A percentile compares a stretch with the other conserved stretches of the same genome.
phyloP scores from a whole-genome alignment of 2,797 vertebrate genomes.

The Pangasius larnaudii region DNA sequence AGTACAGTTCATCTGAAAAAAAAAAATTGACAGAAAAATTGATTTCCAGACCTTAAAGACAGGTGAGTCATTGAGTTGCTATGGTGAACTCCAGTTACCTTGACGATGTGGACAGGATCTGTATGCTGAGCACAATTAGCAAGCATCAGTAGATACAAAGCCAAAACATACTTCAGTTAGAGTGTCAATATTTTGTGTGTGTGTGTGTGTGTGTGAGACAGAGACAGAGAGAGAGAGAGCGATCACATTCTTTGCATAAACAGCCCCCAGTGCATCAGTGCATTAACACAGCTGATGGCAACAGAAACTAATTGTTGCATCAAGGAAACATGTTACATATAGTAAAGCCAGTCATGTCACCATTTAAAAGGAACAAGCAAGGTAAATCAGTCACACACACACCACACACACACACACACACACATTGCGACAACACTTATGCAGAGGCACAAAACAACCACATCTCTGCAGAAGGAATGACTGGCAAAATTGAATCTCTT shows the following conservation, averaged over 20 bases:
- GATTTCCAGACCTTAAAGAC: slow-evolving; percentile 30
- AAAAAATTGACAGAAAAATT: slow-evolving; percentile 32
- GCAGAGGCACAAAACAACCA: background rate
- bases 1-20: background rate
- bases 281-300: slow-evolving; percentile 1
- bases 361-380: slow-evolving; percentile 42
- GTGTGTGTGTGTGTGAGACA: background rate
- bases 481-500: slow-evolving; percentile 55
- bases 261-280: slow-evolving; percentile 19
- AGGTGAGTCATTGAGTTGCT: slow-evolving; percentile 52
- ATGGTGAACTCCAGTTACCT: slow-evolving; percentile 51
- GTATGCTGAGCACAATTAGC: slow-evolving; percentile 21
- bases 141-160: slow-evolving; percentile 40
- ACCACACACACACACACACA: background rate
- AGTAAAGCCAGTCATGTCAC: slow-evolving; percentile 37
- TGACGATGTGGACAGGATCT: slow-evolving; percentile 41
- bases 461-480: slow-evolving; percentile 47
- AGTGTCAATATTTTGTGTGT: no score
- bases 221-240: no score
- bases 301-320: slow-evolving; percentile 42
- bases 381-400: slow-evolving; percentile 29
- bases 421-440: background rate
- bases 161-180: background rate
- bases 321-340: slow-evolving; percentile 44
- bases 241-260: background rate